A percentile compares a stretch with the other conserved stretches of the same genome.
Evolutionary conservation across 2,113 vertebrate genomes (phyloP).

Genomic region (Entelurus aequoreus): DNA sequence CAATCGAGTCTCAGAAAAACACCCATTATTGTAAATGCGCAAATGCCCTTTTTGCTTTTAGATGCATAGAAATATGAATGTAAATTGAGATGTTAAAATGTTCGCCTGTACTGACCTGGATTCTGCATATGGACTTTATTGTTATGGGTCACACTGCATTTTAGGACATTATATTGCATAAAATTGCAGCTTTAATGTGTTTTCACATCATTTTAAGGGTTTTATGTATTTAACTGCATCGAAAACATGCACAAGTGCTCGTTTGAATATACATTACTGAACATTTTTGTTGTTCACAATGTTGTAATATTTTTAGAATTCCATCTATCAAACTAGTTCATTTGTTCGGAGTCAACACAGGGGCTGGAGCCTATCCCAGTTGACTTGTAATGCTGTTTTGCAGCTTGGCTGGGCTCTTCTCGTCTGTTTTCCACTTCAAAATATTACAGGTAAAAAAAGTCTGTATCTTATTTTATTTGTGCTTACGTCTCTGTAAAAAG

Average conservation of each 20-base stretch:
- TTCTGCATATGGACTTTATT: slow-evolving; percentile 52
- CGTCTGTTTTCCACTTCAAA: neutral
- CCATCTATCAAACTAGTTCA: neutral
- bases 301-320: neutral
- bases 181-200: slow-evolving; percentile 20
- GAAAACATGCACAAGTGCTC: slow-evolving; percentile 3
- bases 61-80: slow-evolving; percentile 63
- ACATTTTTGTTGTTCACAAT: slow-evolving; percentile 3
- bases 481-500: too few relatives aligned
- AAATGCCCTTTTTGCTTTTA: slow-evolving; percentile 62
- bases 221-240: slow-evolving; percentile 24
- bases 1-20: slow-evolving; percentile 57
- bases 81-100: slow-evolving; percentile 64
- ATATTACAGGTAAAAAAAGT: too few relatives aligned
- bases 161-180: slow-evolving; percentile 31
- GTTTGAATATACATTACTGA: slow-evolving; percentile 3
- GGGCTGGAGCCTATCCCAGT: neutral
- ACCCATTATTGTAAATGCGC: slow-evolving; percentile 62
- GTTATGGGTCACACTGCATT: slow-evolving; percentile 53
- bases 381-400: neutral
- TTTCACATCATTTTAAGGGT: slow-evolving; percentile 18
- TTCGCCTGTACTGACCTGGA: slow-evolving; percentile 40
- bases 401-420: neutral
- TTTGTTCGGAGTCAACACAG: neutral
- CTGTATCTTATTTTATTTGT: too few relatives aligned